Conservation (phyloP, 2,888 invertebrate species). For the Drosophila melanosoma region DNA sequence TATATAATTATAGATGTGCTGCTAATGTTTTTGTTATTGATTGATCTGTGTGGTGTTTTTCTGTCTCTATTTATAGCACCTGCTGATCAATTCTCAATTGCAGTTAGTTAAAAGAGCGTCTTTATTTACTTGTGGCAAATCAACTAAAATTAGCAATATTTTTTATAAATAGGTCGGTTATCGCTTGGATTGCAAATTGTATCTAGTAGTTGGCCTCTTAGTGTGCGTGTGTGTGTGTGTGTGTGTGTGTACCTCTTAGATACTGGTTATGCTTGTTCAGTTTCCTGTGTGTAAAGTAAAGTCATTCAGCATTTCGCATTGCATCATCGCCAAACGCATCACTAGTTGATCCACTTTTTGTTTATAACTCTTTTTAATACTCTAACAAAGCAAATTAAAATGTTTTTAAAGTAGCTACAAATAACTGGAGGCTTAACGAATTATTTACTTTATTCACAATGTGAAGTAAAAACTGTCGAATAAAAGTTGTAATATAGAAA, state of each 20-base stretch:
- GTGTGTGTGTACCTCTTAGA: conserved; percentile 19
- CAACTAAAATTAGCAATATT: conserved; percentile 4
- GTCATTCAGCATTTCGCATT: conserved; percentile 27
- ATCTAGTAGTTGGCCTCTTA: not conserved
- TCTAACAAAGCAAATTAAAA: not conserved
- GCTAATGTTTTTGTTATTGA: conserved; percentile 20
- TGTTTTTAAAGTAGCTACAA: not conserved
- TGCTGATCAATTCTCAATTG: conserved; percentile 7
- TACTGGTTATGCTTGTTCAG: conserved; percentile 32
- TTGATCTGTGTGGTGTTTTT: not conserved
- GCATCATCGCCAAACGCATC: conserved; percentile 39
- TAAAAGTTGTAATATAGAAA: too few species aligned
- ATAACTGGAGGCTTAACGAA: not conserved
- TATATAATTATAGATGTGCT: not conserved
- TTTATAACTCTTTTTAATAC: not conserved
- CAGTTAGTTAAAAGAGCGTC: not conserved
- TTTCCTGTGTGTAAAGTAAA: conserved; percentile 28
- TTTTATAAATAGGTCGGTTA: conserved; percentile 15
- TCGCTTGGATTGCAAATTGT: conserved; percentile 1
- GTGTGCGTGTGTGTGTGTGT: not conserved
- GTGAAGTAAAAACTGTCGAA: not conserved
- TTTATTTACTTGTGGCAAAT: conserved; percentile 5
- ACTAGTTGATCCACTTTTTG: conserved; percentile 20
- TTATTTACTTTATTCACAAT: not conserved
- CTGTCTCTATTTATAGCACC: conserved; percentile 14